Percentiles rank a stretch among this genome's conserved stretches.
These are phyloP conservation scores for Lampris megalopsis DNA, from an alignment of 2,113 vertebrate genomes.

Conservation along the genomic window DNA sequence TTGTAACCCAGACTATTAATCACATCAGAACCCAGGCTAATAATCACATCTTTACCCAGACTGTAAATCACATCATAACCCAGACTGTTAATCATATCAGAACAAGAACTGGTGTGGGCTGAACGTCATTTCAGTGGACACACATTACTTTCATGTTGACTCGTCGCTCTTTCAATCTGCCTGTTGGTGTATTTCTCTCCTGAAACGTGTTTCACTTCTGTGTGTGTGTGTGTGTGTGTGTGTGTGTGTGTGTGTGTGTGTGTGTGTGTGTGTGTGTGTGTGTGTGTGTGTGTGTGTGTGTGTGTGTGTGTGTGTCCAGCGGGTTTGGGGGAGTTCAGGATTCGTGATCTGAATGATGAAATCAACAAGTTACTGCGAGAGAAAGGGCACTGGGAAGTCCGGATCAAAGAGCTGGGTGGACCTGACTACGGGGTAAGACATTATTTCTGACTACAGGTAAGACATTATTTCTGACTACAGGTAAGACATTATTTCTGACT, in stretches of 20 bases:
- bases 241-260: neutral
- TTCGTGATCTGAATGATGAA: constrained; percentile 96
- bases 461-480: no score
- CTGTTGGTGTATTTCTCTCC: no score
- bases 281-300: constrained; percentile 1
- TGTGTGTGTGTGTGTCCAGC: constrained; percentile 75
- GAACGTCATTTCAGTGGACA: no score
- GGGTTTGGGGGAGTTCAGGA: constrained; percentile 96
- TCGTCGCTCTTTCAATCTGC: no score
- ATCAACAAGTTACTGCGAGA: constrained; percentile 98
- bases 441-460: neutral
- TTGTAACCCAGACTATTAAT: no score
- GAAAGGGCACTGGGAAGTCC: constrained; percentile 96
- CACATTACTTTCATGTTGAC: no score
- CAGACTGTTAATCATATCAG: no score
- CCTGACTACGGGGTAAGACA: constrained; percentile 89
- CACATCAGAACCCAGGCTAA: no score
- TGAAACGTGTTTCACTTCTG: neutral
- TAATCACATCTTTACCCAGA: no score
- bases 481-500: neutral
- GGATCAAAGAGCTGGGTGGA: constrained; percentile 94
- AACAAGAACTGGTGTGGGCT: no score
- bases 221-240: neutral
- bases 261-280: neutral
- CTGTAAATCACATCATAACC: no score